phyloP scores from a whole-genome alignment of 1,140 invertebrate genomes.

The Drosophila bocqueti region DNA sequence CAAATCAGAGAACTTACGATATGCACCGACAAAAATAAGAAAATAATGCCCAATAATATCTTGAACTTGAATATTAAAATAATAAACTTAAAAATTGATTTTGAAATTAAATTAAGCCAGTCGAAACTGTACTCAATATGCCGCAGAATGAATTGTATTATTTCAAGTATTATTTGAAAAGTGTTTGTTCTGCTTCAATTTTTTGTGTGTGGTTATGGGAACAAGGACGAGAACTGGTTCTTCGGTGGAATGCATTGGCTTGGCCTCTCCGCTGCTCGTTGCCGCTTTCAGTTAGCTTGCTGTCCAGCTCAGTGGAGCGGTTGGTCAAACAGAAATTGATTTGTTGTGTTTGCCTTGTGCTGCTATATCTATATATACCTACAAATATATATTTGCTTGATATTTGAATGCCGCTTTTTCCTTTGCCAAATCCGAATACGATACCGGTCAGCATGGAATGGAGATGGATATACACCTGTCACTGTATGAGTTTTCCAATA shows the following conservation, averaged over 20 bases:
- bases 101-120: background rate
- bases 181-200: background rate
- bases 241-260: constrained; percentile 14
- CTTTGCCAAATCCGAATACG: constrained; percentile 13
- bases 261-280: constrained; percentile 16
- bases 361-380: constrained; percentile 25
- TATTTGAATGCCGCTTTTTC: constrained; percentile 12
- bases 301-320: constrained; percentile 70
- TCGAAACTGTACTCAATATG: too few species aligned
- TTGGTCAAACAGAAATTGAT: constrained; percentile 78
- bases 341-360: constrained; percentile 56
- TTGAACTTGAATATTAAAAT: background rate
- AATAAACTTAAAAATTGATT: background rate
- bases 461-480: constrained; percentile 8
- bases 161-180: background rate
- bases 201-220: background rate
- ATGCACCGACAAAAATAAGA: constrained; percentile 2
- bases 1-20: constrained; percentile 15
- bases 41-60: background rate
- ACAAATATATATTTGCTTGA: constrained; percentile 12
- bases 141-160: too few species aligned
- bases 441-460: constrained; percentile 1
- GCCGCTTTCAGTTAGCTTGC: constrained; percentile 57
- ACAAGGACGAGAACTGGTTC: background rate
- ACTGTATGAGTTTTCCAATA: constrained; percentile 26